A percentile compares a stretch with the other conserved stretches of the same genome.
These are phyloP conservation scores for Trididemnum miniatum DNA, from an alignment of 23 tunicate genomes.

Conservation along the genomic window DNA sequence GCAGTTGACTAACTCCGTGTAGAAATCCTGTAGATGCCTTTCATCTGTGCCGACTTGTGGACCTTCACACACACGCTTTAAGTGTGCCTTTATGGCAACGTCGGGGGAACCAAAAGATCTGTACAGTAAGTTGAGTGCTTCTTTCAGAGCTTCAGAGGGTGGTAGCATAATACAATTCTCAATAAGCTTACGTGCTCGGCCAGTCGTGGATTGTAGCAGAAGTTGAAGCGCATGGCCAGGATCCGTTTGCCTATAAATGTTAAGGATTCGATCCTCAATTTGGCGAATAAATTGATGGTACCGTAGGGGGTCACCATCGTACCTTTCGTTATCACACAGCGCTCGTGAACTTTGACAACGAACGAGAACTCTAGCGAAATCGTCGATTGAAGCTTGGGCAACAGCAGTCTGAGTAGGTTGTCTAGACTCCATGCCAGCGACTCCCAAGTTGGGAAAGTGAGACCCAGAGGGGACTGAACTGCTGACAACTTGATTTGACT, in stretches of 20 bases:
- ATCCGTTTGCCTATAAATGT: neutral
- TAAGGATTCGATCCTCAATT: neutral
- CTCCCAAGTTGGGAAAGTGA: too few species aligned
- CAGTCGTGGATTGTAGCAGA: neutral
- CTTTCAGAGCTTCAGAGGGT: neutral
- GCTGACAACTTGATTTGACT: too few species aligned
- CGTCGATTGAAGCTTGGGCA: neutral
- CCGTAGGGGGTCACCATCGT: too few species aligned
- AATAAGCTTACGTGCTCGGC: neutral
- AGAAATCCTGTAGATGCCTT: neutral
- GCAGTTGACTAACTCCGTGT: neutral
- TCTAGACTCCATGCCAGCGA: too few species aligned
- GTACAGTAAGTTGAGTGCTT: neutral
- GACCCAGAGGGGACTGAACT: too few species aligned
- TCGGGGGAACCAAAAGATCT: neutral
- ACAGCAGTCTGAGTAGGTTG: too few species aligned
- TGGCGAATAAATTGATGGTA: too few species aligned
- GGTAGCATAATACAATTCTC: neutral
- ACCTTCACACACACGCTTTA: neutral
- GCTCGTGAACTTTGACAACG: neutral
- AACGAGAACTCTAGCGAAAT: neutral
- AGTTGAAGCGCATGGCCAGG: too few species aligned
- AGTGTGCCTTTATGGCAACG: neutral
- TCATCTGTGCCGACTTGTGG: neutral
- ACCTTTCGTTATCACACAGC: neutral